Base-by-base conservation (phyloP, 1,140 invertebrate genomes). In the Drosophila eugracilis region DNA sequence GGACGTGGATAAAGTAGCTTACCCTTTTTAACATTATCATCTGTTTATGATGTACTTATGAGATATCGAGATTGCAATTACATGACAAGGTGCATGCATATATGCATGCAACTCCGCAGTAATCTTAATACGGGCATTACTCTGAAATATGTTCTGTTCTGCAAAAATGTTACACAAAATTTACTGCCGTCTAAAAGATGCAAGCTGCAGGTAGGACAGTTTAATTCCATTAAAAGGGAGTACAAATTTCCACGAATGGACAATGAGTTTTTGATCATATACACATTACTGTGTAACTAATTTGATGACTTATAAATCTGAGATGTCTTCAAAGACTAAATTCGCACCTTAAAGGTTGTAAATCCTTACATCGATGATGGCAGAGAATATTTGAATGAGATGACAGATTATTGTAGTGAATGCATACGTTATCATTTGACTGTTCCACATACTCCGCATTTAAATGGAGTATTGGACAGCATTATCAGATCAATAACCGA, bases 291-390 rank as follows among this genome's bases (percentile, higher is more conserved):
- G 15, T 10, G 15, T n/a, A 37, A 37, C 36, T 10, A 17, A 48
- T 57, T 47, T 34, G 21, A 57, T 36, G 42, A 57, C 14, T 36
- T 36, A 36, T 15, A 57, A 58, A 19, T 37, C 54, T 5, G 26
- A 28, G 24, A 21, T 47, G 24, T 28, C n/a, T n/a, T n/a, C n/a
- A n/a, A n/a, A n/a, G n/a, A n/a, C n/a, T n/a, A n/a, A n/a, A n/a
- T n/a, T n/a, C n/a, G n/a, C n/a, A n/a, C n/a, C n/a, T n/a, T n/a
- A n/a, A n/a, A n/a, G n/a, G n/a, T n/a, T n/a, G n/a, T n/a, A n/a
- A n/a, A n/a, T n/a, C n/a, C n/a, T n/a, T n/a, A n/a, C n/a, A n/a
- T n/a, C n/a, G n/a, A n/a, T n/a, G n/a, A n/a, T n/a, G n/a, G n/a
- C n/a, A n/a, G n/a, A n/a, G n/a, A n/a, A n/a, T n/a, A n/a, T n/a